Base-by-base conservation (phyloP, 2,113 vertebrate genomes). In the Orycteropus afer region DNA sequence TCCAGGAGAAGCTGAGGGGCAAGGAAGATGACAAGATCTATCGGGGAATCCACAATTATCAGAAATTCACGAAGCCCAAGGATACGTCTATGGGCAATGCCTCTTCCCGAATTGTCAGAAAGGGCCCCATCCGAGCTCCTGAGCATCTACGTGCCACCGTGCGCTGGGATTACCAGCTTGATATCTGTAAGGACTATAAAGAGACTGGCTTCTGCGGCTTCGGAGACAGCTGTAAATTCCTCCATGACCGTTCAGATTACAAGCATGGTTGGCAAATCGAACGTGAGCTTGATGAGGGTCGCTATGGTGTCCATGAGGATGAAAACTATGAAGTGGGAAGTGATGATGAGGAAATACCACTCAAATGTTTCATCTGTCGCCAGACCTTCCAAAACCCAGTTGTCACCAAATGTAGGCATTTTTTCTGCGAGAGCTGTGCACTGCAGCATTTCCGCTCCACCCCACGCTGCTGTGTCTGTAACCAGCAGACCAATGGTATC, bases 181-280 rank as follows among this genome's bases (percentile, higher is more conserved):
- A 99, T 97, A 99, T 99, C 97, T 99, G 99, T 97, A 99, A 99
- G 91, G 99, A 99, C 97, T 99, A 99, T 96, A 99, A 99, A 69
- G 99, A 99, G 97, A 99, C 99, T 0, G 99, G 99, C 1, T 99
- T 99, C 98, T 99, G 99, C 7, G 99, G 99, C 79, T 99, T 99
- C 51, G 99, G 99, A 98, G 99, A 99, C 98, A 99, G 99, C 98
- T 99, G 99, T 97, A 99, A 99, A 93, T 99, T 99, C 97, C 99
- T 99, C 49, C 99, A 99, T 0, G 99, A 99, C 96, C 99, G 99
- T 86, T 99, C 99, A 0, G 99, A 99, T 98, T 99, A 99, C 98
- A 99, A 99, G 93, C 99, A 99, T 1, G 99, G 99, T 95, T 99
- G 99, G 99, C 99, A 99, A 98, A 99, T 99, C 2, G 99, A 99